These are phyloP conservation scores for Molossus alvarezi DNA, from an alignment of 2,797 vertebrate species.

Conservation along the genomic window DNA sequence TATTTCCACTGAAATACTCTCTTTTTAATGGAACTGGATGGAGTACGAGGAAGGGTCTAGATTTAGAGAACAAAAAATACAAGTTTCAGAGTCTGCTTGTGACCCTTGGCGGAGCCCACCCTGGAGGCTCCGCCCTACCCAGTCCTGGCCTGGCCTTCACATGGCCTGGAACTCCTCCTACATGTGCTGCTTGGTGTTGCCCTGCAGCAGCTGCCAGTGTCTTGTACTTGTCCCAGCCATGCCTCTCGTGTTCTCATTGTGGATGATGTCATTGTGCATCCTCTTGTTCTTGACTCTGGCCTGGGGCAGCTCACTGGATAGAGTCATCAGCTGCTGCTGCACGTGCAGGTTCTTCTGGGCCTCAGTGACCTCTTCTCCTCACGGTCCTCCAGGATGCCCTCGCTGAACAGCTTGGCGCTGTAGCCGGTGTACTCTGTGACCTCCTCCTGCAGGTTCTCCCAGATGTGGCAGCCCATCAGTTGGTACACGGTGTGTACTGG, in stretches of 20 bases:
- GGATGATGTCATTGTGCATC: too few relatives aligned
- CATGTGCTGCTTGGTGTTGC: conserved; percentile 98
- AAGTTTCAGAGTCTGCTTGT: conserved; percentile 13
- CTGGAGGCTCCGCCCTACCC: conserved; percentile 25
- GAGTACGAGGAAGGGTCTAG: too few relatives aligned
- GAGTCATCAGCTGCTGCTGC: conserved; percentile 91
- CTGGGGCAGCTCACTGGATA: too few relatives aligned
- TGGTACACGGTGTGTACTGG: conserved; percentile 88
- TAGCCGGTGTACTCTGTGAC: conserved; percentile 92
- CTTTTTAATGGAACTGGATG: too few relatives aligned
- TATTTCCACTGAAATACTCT: too few relatives aligned
- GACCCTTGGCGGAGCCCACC: background rate
- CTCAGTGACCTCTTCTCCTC: conserved; percentile 95
- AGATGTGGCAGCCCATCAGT: conserved; percentile 91
- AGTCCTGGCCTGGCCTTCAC: conserved; percentile 88
- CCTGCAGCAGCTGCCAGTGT: conserved; percentile 95
- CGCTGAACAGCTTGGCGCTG: conserved; percentile 94
- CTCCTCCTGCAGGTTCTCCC: conserved; percentile 92
- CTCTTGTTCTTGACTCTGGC: too few relatives aligned
- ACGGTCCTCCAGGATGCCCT: conserved; percentile 94
- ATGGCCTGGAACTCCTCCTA: conserved; percentile 98
- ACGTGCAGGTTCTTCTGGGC: conserved; percentile 96
- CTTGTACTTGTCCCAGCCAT: too few relatives aligned
- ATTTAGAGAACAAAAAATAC: too few relatives aligned
- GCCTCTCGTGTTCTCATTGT: too few relatives aligned